Evolutionary conservation across 2,113 vertebrate species (phyloP).

Genomic region (Macaca nemestrina): DNA sequence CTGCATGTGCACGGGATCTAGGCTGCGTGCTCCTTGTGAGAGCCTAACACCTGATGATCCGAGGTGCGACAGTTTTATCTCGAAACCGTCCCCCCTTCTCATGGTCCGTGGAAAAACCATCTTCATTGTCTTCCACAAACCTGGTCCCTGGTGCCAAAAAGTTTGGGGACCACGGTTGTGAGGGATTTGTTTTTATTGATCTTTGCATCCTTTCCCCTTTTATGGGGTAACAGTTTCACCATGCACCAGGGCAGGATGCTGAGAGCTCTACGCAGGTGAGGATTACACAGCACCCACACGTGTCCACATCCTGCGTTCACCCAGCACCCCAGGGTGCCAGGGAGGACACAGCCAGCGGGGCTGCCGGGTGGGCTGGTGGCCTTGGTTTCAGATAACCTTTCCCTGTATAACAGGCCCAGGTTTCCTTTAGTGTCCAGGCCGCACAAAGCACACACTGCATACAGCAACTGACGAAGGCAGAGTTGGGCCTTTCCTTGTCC

Average conservation of each 20-base stretch:
- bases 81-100: no score
- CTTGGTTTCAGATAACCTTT: background rate
- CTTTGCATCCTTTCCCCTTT: background rate
- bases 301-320: no score
- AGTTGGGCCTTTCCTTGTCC: no score
- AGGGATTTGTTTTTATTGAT: background rate
- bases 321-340: background rate
- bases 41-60: accelerated
- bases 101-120: no score
- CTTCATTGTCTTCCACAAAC: no score
- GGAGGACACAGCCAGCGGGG: accelerated
- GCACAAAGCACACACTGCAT: accelerated
- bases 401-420: background rate
- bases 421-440: accelerated
- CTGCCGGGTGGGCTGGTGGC: accelerated
- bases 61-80: no score
- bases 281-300: background rate
- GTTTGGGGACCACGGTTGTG: no score
- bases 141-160: no score
- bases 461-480: background rate
- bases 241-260: accelerated
- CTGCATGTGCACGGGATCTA: no score
- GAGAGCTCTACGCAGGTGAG: accelerated
- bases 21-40: no score
- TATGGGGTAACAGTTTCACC: accelerated